Conservation (phyloP, 35 echinoderm and acorn worm species). For the Amphiura filiformis region DNA sequence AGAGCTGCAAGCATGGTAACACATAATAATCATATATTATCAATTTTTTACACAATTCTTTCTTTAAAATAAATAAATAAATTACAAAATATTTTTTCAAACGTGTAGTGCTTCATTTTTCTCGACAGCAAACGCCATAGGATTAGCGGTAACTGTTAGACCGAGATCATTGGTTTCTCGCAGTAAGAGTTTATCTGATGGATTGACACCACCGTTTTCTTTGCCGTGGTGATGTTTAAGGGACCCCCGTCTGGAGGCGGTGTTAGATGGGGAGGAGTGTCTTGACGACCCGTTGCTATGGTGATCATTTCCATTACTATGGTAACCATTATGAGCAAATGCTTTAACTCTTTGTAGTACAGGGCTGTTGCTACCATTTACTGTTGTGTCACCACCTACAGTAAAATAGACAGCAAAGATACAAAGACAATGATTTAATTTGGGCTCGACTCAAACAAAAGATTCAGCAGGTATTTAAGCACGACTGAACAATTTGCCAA, state of each 20-base stretch:
- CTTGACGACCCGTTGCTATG: neutral
- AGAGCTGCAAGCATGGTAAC: no score
- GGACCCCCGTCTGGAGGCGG: neutral
- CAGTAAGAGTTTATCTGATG: neutral
- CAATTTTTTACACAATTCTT: neutral
- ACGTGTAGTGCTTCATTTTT: slow-evolving; percentile 25
- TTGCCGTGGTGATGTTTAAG: neutral
- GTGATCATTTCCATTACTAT: neutral
- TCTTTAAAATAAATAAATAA: slow-evolving; percentile 5
- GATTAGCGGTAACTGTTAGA: slow-evolving; percentile 24
- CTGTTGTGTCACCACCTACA: neutral
- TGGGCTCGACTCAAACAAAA: no score
- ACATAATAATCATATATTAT: no score
- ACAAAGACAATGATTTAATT: neutral
- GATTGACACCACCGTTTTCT: neutral
- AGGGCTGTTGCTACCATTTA: neutral
- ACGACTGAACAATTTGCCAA: no score
- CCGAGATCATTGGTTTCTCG: slow-evolving; percentile 30
- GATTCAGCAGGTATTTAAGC: no score
- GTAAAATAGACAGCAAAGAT: neutral
- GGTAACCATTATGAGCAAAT: neutral
- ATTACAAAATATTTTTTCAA: slow-evolving; percentile 4
- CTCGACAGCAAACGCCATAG: slow-evolving; percentile 31
- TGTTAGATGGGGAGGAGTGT: neutral
- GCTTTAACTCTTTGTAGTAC: neutral